Percentiles rank a stretch among this genome's conserved stretches.
Conservation (phyloP, 2,888 invertebrate species). For the Caenorhabditis sp. region DNA sequence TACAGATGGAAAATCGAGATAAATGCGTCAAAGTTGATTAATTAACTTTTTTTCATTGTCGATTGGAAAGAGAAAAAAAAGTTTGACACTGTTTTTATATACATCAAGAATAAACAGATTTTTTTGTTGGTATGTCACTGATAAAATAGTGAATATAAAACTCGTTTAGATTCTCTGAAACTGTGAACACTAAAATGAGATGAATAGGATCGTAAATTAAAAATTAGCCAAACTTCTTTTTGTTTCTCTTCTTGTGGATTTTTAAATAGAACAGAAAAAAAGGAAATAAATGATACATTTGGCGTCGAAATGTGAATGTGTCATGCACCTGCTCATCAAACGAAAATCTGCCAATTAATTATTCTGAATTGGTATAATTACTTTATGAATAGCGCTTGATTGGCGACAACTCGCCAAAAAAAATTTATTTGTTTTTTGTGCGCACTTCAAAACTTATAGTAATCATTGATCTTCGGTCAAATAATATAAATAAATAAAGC, state of each 20-base stretch:
- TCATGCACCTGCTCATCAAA: not conserved
- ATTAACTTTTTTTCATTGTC: not conserved
- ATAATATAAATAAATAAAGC: too few species aligned
- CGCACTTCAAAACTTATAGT: too few species aligned
- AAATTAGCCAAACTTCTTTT: not conserved
- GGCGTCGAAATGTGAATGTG: not conserved
- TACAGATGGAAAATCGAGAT: not conserved
- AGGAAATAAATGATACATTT: not conserved
- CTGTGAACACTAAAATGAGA: not conserved
- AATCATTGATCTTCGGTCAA: too few species aligned
- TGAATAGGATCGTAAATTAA: not conserved
- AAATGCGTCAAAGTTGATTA: conserved; percentile 1
- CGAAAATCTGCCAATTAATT: not conserved
- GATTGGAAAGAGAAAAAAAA: not conserved
- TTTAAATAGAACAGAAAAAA: not conserved
- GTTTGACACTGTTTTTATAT: not conserved
- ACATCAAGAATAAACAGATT: not conserved
- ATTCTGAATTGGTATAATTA: not conserved
- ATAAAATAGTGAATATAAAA: not conserved
- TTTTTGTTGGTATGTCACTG: not conserved
- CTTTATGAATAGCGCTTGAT: not conserved
- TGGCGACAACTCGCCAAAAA: not conserved
- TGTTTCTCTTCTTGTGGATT: not conserved
- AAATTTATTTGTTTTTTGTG: too few species aligned
- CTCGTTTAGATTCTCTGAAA: not conserved